Evolutionary conservation across 2,113 vertebrate species (phyloP).

Genomic region (Mustela lutreola): DNA sequence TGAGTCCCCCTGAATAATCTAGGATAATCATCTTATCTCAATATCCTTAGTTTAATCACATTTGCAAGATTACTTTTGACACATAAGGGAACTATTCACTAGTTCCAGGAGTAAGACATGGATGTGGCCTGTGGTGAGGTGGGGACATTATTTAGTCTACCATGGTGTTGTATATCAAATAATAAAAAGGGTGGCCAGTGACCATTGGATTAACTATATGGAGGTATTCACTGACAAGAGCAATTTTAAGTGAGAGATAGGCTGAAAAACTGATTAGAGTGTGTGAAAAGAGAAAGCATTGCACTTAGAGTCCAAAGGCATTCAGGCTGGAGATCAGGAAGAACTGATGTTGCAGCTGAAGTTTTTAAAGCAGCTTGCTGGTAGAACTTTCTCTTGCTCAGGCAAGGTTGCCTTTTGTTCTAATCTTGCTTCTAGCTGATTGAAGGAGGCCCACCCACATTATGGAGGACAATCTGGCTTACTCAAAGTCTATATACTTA

Average conservation of each 20-base stretch:
- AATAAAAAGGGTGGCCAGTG: background rate
- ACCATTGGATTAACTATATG: background rate
- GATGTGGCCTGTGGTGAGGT: background rate
- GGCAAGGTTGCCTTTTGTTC: background rate
- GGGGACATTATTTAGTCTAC: background rate
- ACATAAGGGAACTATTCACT: background rate
- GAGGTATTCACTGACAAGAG: background rate
- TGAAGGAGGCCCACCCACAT: background rate
- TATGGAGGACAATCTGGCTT: background rate
- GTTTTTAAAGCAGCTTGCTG: background rate
- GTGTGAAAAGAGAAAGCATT: background rate
- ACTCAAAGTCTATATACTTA: background rate
- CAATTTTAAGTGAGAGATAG: background rate
- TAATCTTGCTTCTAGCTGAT: background rate
- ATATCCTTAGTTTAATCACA: background rate
- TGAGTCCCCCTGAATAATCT: background rate
- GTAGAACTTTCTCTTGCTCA: background rate
- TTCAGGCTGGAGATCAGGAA: background rate
- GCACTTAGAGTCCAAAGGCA: background rate
- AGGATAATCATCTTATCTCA: background rate
- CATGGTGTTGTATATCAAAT: background rate
- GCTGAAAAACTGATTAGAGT: background rate
- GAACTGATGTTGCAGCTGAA: background rate
- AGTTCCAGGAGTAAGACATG: background rate
- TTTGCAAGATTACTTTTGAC: background rate